These are phyloP conservation scores for Gadopsis bispinosus DNA, from an alignment of 2,797 vertebrate species.

Conservation along the genomic window DNA sequence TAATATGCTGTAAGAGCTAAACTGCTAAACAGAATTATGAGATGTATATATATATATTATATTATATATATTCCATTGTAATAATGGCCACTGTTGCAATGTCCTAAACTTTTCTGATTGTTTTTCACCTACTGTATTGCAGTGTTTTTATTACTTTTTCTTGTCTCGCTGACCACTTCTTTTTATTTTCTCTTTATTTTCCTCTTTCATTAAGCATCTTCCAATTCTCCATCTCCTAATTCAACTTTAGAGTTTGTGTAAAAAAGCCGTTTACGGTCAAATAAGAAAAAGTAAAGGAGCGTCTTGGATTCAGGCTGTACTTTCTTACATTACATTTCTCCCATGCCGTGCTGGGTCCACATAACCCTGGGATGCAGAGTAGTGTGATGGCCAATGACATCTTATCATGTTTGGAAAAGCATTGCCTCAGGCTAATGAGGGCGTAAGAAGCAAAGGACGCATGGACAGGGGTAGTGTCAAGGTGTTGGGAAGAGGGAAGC, in stretches of 20 bases:
- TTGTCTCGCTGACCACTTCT: neutral
- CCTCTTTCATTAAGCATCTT: neutral
- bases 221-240: constrained; percentile 4
- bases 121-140: neutral
- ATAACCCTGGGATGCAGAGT: constrained; percentile 34
- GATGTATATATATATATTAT: neutral
- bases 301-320: neutral
- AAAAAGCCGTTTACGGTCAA: neutral
- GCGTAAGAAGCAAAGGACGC: constrained; percentile 5
- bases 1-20: neutral
- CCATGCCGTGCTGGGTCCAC: constrained; percentile 2
- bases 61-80: neutral
- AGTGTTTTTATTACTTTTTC: neutral
- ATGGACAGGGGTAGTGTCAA: constrained; percentile 15
- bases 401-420: constrained; percentile 50
- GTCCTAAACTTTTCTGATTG: neutral
- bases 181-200: neutral
- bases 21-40: neutral
- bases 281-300: neutral
- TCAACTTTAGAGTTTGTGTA: constrained; percentile 1
- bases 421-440: constrained; percentile 46
- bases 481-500: constrained; percentile 22
- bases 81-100: neutral
- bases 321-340: constrained; percentile 32
- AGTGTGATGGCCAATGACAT: constrained; percentile 45